A percentile compares a stretch with the other conserved stretches of the same genome.
phyloP scores from a whole-genome alignment of 2,113 vertebrate genomes.

The Dipodomys merriami region DNA sequence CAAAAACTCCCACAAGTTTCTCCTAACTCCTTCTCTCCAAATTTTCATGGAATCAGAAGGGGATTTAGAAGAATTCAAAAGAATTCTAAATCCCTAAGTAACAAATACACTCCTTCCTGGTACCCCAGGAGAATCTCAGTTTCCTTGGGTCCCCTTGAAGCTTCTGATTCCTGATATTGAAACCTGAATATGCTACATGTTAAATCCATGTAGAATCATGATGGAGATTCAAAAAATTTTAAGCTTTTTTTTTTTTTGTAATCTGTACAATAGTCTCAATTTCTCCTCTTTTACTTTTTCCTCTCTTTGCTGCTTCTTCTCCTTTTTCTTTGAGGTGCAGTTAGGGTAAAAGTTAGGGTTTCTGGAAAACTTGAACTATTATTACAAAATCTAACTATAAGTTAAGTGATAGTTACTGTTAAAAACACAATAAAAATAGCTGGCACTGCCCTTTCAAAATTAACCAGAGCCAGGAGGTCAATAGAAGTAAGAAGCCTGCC shows the following conservation, averaged over 20 bases:
- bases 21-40: background rate
- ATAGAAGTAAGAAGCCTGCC: too few relatives aligned
- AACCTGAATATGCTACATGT: background rate
- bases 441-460: too few relatives aligned
- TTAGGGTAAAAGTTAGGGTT: background rate
- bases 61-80: background rate
- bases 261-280: background rate
- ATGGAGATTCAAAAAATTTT: background rate
- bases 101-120: background rate
- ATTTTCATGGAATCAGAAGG: background rate
- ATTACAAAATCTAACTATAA: background rate
- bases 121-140: background rate
- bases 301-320: background rate
- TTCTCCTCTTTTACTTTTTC: background rate
- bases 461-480: too few relatives aligned
- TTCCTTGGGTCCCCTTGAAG: background rate
- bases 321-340: background rate
- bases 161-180: background rate
- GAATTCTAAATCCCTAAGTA: background rate
- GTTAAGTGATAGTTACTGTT: background rate
- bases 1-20: background rate
- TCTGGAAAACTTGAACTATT: slow-evolving; percentile 2
- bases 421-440: background rate
- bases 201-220: background rate
- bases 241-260: background rate